Conservation (phyloP, 2,797 vertebrate species). For the Hippopotamyrus pictus region DNA sequence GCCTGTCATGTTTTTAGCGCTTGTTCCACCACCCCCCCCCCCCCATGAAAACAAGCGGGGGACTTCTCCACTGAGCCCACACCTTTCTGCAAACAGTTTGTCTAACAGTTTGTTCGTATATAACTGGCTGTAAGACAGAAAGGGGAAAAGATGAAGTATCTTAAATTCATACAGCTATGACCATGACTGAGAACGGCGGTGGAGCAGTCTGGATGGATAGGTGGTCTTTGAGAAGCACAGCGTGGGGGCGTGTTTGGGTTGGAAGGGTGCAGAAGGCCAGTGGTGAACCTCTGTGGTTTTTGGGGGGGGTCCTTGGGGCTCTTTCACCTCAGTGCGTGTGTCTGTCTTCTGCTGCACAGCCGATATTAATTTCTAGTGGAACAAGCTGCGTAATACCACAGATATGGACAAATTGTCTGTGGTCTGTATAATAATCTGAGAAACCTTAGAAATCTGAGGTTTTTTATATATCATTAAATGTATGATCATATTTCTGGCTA, state of each 20-base stretch:
- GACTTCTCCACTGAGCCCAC: background rate
- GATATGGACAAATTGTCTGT: background rate
- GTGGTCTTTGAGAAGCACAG: background rate
- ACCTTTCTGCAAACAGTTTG: background rate
- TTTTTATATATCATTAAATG: background rate
- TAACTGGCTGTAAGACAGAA: background rate
- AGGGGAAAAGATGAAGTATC: background rate
- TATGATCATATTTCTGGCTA: background rate
- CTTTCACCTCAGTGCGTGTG: background rate
- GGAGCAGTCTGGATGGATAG: background rate
- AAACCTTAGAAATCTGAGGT: background rate
- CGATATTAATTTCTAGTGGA: background rate
- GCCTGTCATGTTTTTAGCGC: background rate
- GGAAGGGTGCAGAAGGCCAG: background rate
- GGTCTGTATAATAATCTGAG: background rate
- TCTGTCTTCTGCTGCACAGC: background rate
- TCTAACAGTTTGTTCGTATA: background rate
- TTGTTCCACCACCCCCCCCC: background rate
- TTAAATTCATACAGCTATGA: background rate
- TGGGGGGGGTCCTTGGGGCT: background rate
- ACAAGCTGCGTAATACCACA: background rate
- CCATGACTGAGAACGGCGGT: background rate
- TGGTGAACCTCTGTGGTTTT: background rate
- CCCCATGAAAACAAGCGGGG: background rate
- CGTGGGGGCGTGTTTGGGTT: background rate